phyloP scores from a whole-genome alignment of 2,888 invertebrate species.

The Amblyteles armatorius region DNA sequence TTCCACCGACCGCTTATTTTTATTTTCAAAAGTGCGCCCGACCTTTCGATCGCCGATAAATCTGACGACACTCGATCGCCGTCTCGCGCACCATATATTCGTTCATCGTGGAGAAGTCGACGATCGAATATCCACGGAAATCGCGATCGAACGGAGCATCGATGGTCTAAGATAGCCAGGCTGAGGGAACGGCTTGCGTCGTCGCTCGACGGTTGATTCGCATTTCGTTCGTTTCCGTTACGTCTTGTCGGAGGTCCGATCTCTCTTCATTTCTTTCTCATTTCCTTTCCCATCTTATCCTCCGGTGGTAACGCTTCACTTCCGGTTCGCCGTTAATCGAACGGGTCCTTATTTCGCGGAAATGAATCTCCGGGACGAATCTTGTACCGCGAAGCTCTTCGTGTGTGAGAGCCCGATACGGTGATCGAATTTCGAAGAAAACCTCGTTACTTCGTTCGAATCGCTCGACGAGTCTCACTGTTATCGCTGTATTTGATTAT shows the following conservation, averaged over 20 bases:
- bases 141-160: background rate
- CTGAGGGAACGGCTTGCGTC: background rate
- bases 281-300: background rate
- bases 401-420: background rate
- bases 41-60: background rate
- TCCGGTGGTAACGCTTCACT: background rate
- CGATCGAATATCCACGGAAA: background rate
- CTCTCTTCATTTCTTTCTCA: background rate
- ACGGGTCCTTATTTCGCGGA: constrained; percentile 30
- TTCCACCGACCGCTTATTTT: background rate
- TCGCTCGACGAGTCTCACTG: background rate
- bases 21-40: background rate
- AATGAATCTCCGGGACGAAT: constrained; percentile 10
- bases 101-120: background rate
- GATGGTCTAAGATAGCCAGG: background rate
- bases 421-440: constrained; percentile 12
- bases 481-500: background rate
- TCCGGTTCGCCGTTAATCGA: constrained; percentile 28
- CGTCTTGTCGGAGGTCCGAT: constrained; percentile 8
- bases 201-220: constrained; percentile 4
- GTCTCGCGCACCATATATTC: background rate
- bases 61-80: background rate
- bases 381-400: background rate
- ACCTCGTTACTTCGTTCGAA: background rate
- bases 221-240: background rate